Conservation (phyloP, 2,113 vertebrate species). For the Chamaetylas fuelleborni region DNA sequence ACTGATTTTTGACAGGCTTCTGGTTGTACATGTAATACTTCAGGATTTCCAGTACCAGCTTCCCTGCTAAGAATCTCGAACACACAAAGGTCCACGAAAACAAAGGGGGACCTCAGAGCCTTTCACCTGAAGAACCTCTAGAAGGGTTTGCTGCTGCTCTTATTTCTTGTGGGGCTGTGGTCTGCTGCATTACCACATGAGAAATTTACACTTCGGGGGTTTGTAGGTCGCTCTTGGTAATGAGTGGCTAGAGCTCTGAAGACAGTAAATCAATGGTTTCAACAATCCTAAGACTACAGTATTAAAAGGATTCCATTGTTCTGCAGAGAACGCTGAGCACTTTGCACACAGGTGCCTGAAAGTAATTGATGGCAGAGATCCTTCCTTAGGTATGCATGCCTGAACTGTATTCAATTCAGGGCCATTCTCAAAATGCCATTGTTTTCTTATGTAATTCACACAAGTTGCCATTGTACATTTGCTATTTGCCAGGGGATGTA, state of each 20-base stretch:
- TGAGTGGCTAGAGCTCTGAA: neutral
- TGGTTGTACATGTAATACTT: neutral
- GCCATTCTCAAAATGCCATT: conserved; percentile 54
- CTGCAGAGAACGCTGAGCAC: conserved; percentile 3
- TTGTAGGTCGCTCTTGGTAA: neutral
- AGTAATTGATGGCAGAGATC: conserved; percentile 50
- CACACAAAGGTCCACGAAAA: neutral
- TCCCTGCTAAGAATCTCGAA: neutral
- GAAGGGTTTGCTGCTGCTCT: neutral
- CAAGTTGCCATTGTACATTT: conserved; percentile 33
- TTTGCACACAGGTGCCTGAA: conserved; percentile 35
- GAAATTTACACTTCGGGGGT: neutral
- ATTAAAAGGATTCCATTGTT: conserved; percentile 57
- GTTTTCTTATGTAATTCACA: conserved; percentile 56
- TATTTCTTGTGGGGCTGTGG: neutral
- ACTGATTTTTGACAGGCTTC: neutral
- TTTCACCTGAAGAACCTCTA: neutral
- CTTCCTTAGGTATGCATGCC: conserved; percentile 42
- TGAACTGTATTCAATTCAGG: conserved; percentile 29
- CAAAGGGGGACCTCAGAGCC: neutral
- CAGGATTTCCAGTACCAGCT: neutral
- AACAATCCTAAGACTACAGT: neutral
- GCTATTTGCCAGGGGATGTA: conserved; percentile 40
- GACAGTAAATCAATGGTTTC: conserved; percentile 36
- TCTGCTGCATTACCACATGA: neutral